These are phyloP conservation scores for Selenia dentaria DNA, from an alignment of 2,888 invertebrate genomes.

Conservation along the genomic window DNA sequence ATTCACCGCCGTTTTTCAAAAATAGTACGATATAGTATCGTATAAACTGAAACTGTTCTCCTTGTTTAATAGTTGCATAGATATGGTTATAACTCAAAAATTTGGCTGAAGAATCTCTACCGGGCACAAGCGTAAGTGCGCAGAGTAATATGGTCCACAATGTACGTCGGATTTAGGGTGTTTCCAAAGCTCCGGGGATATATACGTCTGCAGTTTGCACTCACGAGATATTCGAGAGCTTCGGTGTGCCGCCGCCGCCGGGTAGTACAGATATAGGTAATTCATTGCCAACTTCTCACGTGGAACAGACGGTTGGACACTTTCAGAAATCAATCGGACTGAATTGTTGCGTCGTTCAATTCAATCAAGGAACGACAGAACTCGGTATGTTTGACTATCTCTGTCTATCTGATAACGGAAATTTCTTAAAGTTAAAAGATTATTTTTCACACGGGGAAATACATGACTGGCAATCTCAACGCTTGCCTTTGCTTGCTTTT, in stretches of 20 bases:
- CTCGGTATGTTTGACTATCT: no score
- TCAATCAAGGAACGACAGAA: background rate
- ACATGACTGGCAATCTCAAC: no score
- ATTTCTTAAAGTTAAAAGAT: no score
- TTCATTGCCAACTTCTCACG: constrained; percentile 41
- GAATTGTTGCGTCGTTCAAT: constrained; percentile 16
- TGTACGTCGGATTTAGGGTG: constrained; percentile 66
- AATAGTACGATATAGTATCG: no score
- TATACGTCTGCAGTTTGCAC: constrained; percentile 55
- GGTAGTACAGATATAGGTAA: constrained; percentile 42
- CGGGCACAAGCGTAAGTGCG: constrained; percentile 62
- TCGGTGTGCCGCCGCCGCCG: constrained; percentile 43
- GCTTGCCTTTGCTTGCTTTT: no score
- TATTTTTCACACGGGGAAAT: no score
- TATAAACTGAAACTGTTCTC: no score
- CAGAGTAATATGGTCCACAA: constrained; percentile 65
- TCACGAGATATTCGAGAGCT: constrained; percentile 48
- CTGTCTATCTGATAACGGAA: no score
- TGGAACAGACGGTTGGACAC: constrained; percentile 31
- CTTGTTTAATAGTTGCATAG: no score
- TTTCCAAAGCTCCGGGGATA: constrained; percentile 60
- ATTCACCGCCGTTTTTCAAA: no score
- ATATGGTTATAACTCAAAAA: constrained; percentile 79
- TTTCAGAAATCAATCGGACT: constrained; percentile 33
- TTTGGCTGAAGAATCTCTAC: constrained; percentile 68